These are phyloP conservation scores for Echiichthys vipera DNA, from an alignment of 2,797 vertebrate genomes.

Conservation along the genomic window DNA sequence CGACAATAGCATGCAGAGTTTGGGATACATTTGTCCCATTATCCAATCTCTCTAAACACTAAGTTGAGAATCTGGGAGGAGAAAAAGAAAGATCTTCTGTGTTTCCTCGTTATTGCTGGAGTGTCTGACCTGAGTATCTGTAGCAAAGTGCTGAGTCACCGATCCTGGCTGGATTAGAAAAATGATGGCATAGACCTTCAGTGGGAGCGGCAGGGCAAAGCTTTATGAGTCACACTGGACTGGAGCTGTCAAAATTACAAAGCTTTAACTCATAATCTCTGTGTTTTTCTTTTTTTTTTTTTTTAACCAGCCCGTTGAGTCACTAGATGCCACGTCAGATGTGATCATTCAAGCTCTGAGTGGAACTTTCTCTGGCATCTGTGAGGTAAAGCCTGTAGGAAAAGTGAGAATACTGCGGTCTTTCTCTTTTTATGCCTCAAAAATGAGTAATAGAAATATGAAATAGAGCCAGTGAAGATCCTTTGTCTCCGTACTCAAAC, in stretches of 20 bases:
- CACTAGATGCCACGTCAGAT: constrained; percentile 21
- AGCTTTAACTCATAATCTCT: constrained; percentile 6
- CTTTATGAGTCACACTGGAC: constrained; percentile 40
- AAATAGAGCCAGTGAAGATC: background rate
- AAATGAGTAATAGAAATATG: background rate
- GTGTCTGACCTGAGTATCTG: background rate
- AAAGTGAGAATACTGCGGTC: background rate
- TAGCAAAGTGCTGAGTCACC: constrained; percentile 55
- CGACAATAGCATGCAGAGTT: background rate
- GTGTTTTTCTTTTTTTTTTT: background rate
- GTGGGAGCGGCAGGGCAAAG: constrained; percentile 27
- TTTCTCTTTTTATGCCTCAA: background rate
- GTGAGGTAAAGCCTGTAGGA: background rate
- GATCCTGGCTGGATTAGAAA: constrained; percentile 32
- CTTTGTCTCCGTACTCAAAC: background rate
- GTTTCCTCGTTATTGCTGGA: background rate
- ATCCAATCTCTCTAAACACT: no score
- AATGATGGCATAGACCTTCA: constrained; percentile 19
- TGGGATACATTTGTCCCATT: background rate
- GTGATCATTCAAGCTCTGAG: background rate
- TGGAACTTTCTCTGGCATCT: constrained; percentile 3
- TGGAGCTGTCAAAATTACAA: background rate
- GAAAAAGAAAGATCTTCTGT: background rate
- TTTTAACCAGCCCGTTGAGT: constrained; percentile 9
- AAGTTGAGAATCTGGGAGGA: background rate